These are phyloP conservation scores for Lophura nycthemera DNA, from an alignment of 2,113 vertebrate genomes.

Conservation along the genomic window DNA sequence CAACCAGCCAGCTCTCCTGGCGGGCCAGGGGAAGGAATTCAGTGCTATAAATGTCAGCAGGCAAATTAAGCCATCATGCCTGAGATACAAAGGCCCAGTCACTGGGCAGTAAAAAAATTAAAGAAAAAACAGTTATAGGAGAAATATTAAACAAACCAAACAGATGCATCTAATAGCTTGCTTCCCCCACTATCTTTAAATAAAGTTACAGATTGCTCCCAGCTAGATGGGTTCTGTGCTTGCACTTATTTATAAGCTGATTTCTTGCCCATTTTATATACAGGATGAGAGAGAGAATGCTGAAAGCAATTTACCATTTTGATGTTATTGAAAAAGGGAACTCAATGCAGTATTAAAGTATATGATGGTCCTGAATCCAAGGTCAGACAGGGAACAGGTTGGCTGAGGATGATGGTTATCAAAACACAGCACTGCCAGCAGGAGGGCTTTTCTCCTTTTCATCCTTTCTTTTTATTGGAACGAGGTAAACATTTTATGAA, in stretches of 20 bases:
- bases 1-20: conserved; percentile 48
- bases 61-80: conserved; percentile 36
- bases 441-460: neutral
- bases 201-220: conserved; percentile 1
- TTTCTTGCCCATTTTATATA: conserved; percentile 4
- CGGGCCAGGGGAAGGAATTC: conserved; percentile 1
- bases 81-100: conserved; percentile 10
- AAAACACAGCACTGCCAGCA: conserved; percentile 9
- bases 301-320: conserved; percentile 41
- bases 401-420: neutral
- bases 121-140: neutral
- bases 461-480: neutral
- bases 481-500: conserved; percentile 3
- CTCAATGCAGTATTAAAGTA: neutral
- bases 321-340: conserved; percentile 25
- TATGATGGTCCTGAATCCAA: conserved; percentile 22
- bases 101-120: conserved; percentile 14
- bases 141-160: neutral
- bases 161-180: neutral
- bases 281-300: neutral
- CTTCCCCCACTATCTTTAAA: neutral
- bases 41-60: conserved; percentile 40
- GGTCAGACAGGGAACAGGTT: neutral
- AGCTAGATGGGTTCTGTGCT: neutral
- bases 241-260: conserved; percentile 4